These are phyloP conservation scores for Drosophila ochracea DNA, from an alignment of 2,888 invertebrate genomes.

Conservation along the genomic window DNA sequence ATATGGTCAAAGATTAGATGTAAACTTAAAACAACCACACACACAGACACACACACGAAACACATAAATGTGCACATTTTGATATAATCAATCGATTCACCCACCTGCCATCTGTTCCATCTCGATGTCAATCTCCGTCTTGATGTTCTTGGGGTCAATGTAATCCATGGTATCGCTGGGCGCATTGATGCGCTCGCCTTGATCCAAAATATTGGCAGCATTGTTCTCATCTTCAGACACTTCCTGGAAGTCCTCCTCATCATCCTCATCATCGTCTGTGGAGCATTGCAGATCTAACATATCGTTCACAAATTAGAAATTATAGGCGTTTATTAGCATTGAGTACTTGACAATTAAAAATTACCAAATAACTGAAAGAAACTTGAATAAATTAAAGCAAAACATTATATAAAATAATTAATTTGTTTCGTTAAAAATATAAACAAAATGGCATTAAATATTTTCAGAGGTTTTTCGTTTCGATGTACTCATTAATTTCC, in stretches of 20 bases:
- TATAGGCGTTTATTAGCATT: neutral
- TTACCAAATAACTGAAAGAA: constrained; percentile 33
- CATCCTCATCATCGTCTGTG: constrained; percentile 90
- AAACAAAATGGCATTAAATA: neutral
- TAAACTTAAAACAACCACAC: constrained; percentile 5
- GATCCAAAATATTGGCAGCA: constrained; percentile 85
- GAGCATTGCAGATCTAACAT: constrained; percentile 89
- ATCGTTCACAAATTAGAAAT: neutral
- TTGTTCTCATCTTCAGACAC: constrained; percentile 86
- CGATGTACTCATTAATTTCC: neutral
- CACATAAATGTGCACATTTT: constrained; percentile 4
- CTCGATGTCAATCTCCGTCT: constrained; percentile 79
- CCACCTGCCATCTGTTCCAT: constrained; percentile 77
- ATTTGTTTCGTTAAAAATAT: constrained; percentile 12
- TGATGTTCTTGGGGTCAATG: constrained; percentile 80
- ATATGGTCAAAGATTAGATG: constrained; percentile 6
- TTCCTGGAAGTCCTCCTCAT: constrained; percentile 87
- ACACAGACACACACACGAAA: constrained; percentile 10
- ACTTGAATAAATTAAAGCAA: constrained; percentile 5
- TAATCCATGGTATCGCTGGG: constrained; percentile 61
- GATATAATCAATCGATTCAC: neutral
- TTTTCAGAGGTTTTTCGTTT: neutral
- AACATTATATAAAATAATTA: neutral
- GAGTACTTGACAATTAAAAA: neutral
- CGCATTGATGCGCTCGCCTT: constrained; percentile 82